phyloP scores from a whole-genome alignment of 2,113 vertebrate genomes.

The Sinocyclocheilus anshuiensis region DNA sequence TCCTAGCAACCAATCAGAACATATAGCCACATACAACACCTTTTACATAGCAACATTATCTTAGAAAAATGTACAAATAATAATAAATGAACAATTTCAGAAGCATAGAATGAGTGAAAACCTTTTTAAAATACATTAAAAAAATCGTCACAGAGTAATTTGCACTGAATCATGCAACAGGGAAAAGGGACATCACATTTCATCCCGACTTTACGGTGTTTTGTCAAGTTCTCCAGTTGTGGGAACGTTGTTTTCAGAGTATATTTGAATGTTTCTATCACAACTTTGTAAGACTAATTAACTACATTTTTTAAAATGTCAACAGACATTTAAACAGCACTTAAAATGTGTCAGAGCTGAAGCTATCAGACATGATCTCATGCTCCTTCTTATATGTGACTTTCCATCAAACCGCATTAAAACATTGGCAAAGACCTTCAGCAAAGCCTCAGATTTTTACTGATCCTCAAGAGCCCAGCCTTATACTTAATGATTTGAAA shows the following conservation, averaged over 20 bases:
- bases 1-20: neutral
- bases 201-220: neutral
- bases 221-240: neutral
- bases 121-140: no score
- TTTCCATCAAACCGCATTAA: slow-evolving; percentile 38
- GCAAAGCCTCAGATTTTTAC: slow-evolving; percentile 29
- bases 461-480: slow-evolving; percentile 28
- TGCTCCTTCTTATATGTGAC: neutral
- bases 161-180: neutral
- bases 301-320: slow-evolving; percentile 19
- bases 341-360: neutral
- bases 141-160: neutral
- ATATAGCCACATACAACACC: neutral
- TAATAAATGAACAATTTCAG: no score
- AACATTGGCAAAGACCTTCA: slow-evolving; percentile 23
- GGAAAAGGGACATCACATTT: neutral
- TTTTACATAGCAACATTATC: neutral
- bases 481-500: slow-evolving; percentile 41
- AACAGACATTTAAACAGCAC: neutral
- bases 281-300: neutral
- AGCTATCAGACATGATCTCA: slow-evolving; percentile 38
- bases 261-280: neutral
- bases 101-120: no score
- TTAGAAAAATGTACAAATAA: no score
- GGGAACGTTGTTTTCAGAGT: neutral